Base-by-base conservation (phyloP, 2,888 invertebrate genomes). In the Tridacna gigas region DNA sequence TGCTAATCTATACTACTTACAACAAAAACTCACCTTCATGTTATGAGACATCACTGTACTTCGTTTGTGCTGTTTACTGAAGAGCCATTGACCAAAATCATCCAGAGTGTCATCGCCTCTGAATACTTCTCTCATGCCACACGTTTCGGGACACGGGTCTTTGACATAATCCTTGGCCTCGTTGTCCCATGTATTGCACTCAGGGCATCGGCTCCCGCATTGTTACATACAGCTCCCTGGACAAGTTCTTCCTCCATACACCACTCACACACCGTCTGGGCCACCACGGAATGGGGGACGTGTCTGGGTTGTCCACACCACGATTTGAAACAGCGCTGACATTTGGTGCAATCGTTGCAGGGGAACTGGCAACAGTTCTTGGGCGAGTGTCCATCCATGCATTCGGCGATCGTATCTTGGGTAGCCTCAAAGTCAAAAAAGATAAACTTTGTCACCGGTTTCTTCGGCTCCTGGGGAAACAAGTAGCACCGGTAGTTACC, bases 11-110 rank as follows among this genome's bases (percentile, higher is more conserved):
- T n/a, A n/a, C n/a, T n/a, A n/a, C n/a, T n/a, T n/a, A n/a, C n/a
- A 22, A 56, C 11, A 37, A 75, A 22, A 18, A 37, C 48, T 48
- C 15, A 77, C 48, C 56, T 85, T 86, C 74, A 80, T 78, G 48
- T 84, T 86, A 60, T 85, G 84, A 26, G 86, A 81, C 63, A 86
- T 26, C 26, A 84, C 83, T 13, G 66, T 86, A 71, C 45, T 74
- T 56, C 83, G 77, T 69, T 82, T 83, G 47, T 84, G 80, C 56
- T 81, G 74, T 13, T 47, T 51, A 26, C 71, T 71, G 65, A 78
- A 82, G 63, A 83, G 61, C 74, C 84, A 85, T 15, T 67, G 26
- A n/a, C 87, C 83, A 69, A 84, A 86, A 11, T 75, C 60, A 3
- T 82, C 74, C 25, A 80, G 48, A 3, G 82, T 80, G 60, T 51